Evolutionary conservation across 2,797 vertebrate genomes (phyloP).

Genomic region (Vespertilio murinus): DNA sequence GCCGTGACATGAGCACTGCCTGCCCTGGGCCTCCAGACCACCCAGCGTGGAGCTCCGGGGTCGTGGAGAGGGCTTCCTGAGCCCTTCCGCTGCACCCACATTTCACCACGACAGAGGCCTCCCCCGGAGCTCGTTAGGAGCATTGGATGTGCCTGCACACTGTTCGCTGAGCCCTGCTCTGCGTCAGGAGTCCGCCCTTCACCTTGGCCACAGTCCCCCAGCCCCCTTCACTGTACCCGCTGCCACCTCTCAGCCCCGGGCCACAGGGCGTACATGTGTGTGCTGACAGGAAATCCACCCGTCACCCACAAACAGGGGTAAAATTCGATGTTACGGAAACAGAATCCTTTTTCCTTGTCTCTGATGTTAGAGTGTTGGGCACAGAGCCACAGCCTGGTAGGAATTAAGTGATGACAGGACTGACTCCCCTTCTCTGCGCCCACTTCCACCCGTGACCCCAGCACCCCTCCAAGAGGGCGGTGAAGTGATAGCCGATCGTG

Average conservation of each 20-base stretch:
- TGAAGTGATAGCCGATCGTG: neutral
- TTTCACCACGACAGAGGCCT: neutral
- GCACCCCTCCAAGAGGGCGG: neutral
- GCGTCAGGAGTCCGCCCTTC: neutral
- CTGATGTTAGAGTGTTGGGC: neutral
- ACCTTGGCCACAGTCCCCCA: neutral
- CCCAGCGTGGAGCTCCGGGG: neutral
- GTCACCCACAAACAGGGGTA: neutral
- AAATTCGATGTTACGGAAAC: neutral
- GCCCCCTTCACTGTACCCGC: neutral
- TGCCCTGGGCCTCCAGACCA: too few relatives aligned
- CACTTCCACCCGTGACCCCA: neutral
- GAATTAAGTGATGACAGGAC: neutral
- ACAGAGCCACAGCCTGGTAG: neutral
- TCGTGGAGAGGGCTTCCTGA: neutral
- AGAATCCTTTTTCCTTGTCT: neutral
- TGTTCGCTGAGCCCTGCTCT: neutral
- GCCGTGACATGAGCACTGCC: neutral
- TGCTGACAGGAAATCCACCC: neutral
- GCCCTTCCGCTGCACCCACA: neutral
- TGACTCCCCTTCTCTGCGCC: neutral
- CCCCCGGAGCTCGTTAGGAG: neutral
- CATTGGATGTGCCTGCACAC: neutral
- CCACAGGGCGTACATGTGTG: neutral
- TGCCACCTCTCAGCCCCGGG: neutral